phyloP scores from a whole-genome alignment of 2,888 invertebrate genomes.

The Deroplatys truncata region DNA sequence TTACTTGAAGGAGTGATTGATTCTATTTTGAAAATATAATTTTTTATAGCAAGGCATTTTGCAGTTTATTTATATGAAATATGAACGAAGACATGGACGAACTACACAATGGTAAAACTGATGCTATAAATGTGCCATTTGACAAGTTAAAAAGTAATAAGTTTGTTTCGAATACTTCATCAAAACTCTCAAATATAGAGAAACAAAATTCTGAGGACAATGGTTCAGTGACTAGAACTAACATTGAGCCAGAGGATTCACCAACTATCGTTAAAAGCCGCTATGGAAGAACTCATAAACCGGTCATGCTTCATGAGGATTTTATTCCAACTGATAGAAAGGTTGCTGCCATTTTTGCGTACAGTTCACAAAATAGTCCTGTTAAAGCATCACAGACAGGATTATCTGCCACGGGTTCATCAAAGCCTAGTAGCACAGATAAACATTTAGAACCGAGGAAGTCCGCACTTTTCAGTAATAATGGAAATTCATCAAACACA shows the following conservation, averaged over 20 bases:
- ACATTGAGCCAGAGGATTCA: background rate
- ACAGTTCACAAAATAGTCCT: constrained; percentile 25
- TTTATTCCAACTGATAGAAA: constrained; percentile 45
- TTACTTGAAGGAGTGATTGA: background rate
- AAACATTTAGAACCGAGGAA: background rate
- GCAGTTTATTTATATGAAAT: background rate
- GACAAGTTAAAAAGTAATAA: background rate
- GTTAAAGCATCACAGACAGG: background rate
- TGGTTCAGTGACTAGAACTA: background rate
- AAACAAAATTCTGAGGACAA: background rate
- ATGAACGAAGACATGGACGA: background rate
- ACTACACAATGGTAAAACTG: too few relatives aligned
- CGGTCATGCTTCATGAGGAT: constrained; percentile 48
- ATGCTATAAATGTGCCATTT: background rate
- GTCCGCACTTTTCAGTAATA: background rate
- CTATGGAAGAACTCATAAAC: constrained; percentile 56
- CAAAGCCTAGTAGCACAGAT: background rate
- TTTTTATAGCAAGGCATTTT: background rate
- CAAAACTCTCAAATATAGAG: background rate
- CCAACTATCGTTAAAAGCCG: constrained; percentile 46
- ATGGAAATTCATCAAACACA: background rate
- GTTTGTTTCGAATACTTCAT: background rate
- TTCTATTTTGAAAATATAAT: background rate
- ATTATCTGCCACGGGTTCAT: too few relatives aligned
- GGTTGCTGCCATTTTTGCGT: constrained; percentile 33